A percentile compares a stretch with the other conserved stretches of the same genome.
phyloP scores from a whole-genome alignment of 2,113 vertebrate genomes.

The Oceanites oceanicus region DNA sequence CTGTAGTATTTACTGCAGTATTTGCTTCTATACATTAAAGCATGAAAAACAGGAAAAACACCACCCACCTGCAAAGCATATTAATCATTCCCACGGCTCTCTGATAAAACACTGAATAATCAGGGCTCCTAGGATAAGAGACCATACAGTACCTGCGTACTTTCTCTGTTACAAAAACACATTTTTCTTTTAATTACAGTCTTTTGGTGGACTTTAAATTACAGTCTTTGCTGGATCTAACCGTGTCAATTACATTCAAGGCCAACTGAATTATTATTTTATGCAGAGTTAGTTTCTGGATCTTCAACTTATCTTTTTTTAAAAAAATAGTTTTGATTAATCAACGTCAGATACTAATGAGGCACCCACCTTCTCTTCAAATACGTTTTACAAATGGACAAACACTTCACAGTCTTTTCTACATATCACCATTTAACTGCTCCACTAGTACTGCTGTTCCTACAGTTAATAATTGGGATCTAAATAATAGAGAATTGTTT shows the following conservation, averaged over 20 bases:
- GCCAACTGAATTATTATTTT: background rate
- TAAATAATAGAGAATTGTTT: background rate
- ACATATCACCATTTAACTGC: background rate
- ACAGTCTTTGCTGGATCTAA: background rate
- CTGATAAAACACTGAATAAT: background rate
- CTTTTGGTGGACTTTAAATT: background rate
- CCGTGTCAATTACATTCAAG: background rate
- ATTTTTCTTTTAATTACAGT: background rate
- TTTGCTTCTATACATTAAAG: background rate
- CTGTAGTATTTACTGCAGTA: background rate
- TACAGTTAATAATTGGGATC: background rate
- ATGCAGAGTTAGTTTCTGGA: background rate
- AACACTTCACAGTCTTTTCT: background rate
- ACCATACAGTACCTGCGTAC: background rate
- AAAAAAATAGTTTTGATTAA: background rate
- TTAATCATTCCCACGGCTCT: background rate
- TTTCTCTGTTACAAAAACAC: background rate
- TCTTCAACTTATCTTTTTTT: background rate
- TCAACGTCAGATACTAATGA: background rate
- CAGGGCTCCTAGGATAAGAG: background rate
- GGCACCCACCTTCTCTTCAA: background rate
- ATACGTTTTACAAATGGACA: background rate
- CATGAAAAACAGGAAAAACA: conserved; percentile 27
- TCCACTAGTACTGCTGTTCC: background rate
- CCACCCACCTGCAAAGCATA: background rate